phyloP scores from a whole-genome alignment of 1,140 invertebrate genomes.

The Sycophila sp. region DNA sequence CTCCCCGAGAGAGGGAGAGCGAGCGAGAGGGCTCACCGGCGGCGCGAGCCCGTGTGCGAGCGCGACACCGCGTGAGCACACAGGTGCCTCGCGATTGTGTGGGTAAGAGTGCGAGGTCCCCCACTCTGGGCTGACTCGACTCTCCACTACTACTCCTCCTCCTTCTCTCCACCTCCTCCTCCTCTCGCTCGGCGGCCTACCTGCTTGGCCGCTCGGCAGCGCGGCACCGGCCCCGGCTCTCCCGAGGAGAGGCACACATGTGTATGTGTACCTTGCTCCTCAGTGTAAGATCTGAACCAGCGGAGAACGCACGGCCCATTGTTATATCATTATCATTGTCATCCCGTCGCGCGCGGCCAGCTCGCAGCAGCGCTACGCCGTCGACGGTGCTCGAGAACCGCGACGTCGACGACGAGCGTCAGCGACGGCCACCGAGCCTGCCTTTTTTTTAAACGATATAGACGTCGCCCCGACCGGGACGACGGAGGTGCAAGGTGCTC shows the following conservation, averaged over 20 bases:
- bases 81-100: background rate
- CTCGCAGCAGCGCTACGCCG: background rate
- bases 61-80: background rate
- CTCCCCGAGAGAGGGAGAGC: background rate
- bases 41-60: too few species aligned
- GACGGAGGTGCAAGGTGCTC: too few species aligned
- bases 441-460: too few species aligned
- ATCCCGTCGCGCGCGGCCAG: conserved; percentile 43
- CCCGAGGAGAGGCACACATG: conserved; percentile 54
- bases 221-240: conserved; percentile 16
- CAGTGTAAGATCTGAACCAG: conserved; percentile 67
- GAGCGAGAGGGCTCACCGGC: too few species aligned
- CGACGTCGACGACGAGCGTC: conserved; percentile 24
- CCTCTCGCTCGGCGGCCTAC: conserved; percentile 23
- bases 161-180: conserved; percentile 12
- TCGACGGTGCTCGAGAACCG: background rate
- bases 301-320: conserved; percentile 66
- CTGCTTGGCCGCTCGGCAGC: conserved; percentile 4
- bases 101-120: background rate
- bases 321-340: conserved; percentile 66
- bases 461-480: too few species aligned
- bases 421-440: background rate
- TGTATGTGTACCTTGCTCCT: conserved; percentile 64
- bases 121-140: background rate
- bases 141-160: conserved; percentile 3